Evolutionary conservation across 1,140 invertebrate species (phyloP), one percentile per base, ranked within the genome.

Genomic region (Choristoneura fumiferana): DNA sequence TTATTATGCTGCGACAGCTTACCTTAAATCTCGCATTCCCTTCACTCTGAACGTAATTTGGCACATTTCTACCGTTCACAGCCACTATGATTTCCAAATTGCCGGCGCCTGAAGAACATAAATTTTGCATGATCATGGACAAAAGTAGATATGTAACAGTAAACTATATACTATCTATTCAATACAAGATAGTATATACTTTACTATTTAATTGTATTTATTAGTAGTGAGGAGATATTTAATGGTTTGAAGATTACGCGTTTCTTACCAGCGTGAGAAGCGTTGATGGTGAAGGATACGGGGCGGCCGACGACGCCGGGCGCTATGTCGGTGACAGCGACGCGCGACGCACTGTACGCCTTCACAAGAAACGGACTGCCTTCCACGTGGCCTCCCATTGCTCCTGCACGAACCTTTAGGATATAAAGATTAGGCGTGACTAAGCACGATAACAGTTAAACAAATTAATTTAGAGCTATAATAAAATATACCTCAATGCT

Each of bases 51-150:
- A 99, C 98, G 85, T 98, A 99, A 90, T 99, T 99, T 4, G 98
- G 98, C 4, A 99, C 98, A 90, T 99, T 99, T 75, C 97, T 94
- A 2, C 97, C 97, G 76, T 96, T 97, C n/a, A 98, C 97, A 0
- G 97, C 97, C 0, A 99, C 98, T 57, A 99, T 98, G 39, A 99
- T 99, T 90, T 99, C 98, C 65, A 99, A 90, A 89, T 99, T 98
- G 35, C 98, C 98, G 62, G 97, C 97, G 63, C 98, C 96, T 73
- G 93, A 57, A 73, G n/a, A 49, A 12, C 3, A 49, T 12, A 29
- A 9, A 22, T 22, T 8, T 12, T 8, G 18, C 10, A 22, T 3
- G n/a, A 29, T n/a, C 9, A 9, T 10, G 8, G 12, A 13, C 1
- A 34, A 4, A 34, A 4, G 4, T 34, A n/a, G n/a, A n/a, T n/a